phyloP scores from a whole-genome alignment of 2,888 invertebrate species.

The Athalia rosae region DNA sequence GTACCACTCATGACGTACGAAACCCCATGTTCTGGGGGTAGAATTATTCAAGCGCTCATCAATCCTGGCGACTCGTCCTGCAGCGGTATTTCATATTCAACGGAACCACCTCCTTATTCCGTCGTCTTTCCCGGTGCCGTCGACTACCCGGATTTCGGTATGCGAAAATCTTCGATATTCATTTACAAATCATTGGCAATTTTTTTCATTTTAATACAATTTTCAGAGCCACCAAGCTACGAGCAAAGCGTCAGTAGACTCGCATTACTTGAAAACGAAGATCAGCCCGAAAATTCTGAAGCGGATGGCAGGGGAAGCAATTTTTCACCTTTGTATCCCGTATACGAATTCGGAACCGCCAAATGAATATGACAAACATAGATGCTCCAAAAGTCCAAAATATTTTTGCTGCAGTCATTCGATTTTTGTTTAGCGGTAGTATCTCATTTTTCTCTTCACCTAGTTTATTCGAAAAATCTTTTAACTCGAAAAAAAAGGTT shows the following conservation, averaged over 20 bases:
- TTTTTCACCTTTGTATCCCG: conserved; percentile 15
- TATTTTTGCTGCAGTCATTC: no score
- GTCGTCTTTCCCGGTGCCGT: background rate
- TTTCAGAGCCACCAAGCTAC: no score
- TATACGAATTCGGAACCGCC: background rate
- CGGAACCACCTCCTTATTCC: conserved; percentile 14
- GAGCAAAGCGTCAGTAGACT: background rate
- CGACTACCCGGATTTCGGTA: conserved; percentile 5
- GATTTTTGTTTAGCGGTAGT: no score
- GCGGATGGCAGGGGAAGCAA: conserved; percentile 6
- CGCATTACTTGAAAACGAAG: background rate
- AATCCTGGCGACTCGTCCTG: background rate
- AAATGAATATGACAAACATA: background rate
- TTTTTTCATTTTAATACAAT: no score
- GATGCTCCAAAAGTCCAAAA: no score
- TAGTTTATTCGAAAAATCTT: no score
- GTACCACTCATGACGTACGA: conserved; percentile 7
- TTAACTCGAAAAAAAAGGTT: no score
- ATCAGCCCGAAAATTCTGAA: background rate
- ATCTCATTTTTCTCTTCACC: no score
- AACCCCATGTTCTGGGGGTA: background rate
- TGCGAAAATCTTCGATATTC: background rate
- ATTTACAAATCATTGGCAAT: no score
- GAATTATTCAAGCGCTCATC: no score
- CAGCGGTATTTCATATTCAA: background rate